Evolutionary conservation across 2,797 vertebrate genomes (phyloP), one percentile per base, ranked within the genome.

Genomic region (Aulostomus chinensis): DNA sequence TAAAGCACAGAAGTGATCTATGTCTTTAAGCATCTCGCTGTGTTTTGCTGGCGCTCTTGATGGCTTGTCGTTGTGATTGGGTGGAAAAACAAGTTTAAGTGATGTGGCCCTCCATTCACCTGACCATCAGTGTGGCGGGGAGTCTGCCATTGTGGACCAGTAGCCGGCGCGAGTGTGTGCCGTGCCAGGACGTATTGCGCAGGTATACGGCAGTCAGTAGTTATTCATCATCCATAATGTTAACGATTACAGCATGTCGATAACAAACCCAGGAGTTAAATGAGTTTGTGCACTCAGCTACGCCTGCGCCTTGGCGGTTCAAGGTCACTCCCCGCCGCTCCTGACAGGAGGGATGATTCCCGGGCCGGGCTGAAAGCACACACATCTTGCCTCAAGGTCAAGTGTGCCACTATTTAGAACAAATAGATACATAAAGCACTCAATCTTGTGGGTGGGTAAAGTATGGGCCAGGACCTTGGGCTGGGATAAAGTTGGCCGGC

Each of bases 221-320:
- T 84, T 89, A 85, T 89, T 90, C 85, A 86, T 91, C 88, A 88
- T 91, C 87, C 75, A 73, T 88, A 84, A 91, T 86, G 88, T 89
- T 90, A 90, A 88, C 68, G 81, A 90, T 88, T 86, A 89, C 88
- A 87, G 86, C 80, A 77, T 80, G 89, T 91, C 89, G 84, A 90
- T 92, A 90, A 83, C 78, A 82, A 86, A 83, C 79, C 82, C 73
- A 43, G 78, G 81, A 82, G 86, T 86, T 88, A 88, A 92, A 91
- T 91, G 89, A 90, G 89, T 91, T 88, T 88, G 88, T 89, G 88
- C 81, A 84, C 81, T 84, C 84, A 83, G 85, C 84, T 79, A 86
- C 75, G 85, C 84, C 85, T 80, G 82, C 61, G 71, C 80, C 76
- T 64, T 29, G 16, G 61, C 68, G 55, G 86, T 89, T 91, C 91